A percentile compares a stretch with the other conserved stretches of the same genome.
Evolutionary conservation across 1,140 invertebrate species (phyloP).

Genomic region (Dolichoris vasculosae): DNA sequence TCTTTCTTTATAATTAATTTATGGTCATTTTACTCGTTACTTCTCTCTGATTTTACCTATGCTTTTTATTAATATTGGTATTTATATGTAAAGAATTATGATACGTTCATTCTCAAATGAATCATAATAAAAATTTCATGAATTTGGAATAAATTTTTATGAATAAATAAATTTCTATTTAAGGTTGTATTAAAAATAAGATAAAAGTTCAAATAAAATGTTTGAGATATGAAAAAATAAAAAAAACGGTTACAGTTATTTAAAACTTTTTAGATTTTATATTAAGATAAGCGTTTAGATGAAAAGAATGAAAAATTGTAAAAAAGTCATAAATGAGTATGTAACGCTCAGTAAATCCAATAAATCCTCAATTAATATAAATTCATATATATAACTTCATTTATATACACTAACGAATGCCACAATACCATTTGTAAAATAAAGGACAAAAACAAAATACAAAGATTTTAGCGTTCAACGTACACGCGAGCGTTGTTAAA

Average conservation of each 20-base stretch:
- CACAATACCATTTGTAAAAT: neutral
- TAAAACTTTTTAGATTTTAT: neutral
- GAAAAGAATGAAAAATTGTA: neutral
- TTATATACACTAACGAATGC: neutral
- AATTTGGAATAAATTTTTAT: neutral
- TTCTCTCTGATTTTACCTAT: constrained; percentile 14
- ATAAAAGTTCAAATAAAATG: neutral
- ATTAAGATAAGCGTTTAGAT: neutral
- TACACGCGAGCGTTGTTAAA: neutral
- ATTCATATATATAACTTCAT: constrained; percentile 21
- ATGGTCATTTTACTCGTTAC: constrained; percentile 31
- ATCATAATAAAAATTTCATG: constrained; percentile 1
- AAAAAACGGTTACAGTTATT: neutral
- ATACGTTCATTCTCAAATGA: constrained; percentile 19
- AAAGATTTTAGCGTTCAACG: neutral
- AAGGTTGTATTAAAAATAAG: neutral
- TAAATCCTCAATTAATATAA: constrained; percentile 10
- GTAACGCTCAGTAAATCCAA: neutral
- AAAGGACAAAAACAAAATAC: neutral
- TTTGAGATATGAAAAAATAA: neutral
- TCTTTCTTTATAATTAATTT: too few species aligned
- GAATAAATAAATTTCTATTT: constrained; percentile 1
- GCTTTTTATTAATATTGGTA: constrained; percentile 2
- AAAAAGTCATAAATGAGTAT: neutral
- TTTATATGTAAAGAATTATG: neutral